These are phyloP conservation scores for Campoletis sonorensis DNA, from an alignment of 1,140 invertebrate genomes.

Conservation along the genomic window DNA sequence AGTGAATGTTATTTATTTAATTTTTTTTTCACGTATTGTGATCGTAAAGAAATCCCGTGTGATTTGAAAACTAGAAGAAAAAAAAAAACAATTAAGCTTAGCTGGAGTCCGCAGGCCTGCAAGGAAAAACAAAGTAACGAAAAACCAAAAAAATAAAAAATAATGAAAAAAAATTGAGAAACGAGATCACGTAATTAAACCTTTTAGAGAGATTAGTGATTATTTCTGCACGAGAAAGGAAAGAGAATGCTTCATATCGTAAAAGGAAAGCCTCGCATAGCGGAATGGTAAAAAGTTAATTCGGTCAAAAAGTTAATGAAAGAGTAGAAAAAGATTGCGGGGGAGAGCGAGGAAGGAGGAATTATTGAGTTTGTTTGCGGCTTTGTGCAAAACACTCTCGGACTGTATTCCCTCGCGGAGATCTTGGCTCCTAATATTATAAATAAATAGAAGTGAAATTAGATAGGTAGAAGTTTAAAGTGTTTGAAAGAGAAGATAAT, in stretches of 20 bases:
- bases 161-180: background rate
- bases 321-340: conserved; percentile 28
- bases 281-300: background rate
- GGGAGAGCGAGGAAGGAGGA: background rate
- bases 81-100: conserved; percentile 9
- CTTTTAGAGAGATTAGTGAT: conserved; percentile 30
- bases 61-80: background rate
- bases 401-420: conserved; percentile 41
- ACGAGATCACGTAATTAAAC: background rate
- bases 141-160: background rate
- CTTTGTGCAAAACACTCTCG: conserved; percentile 44
- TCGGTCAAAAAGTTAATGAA: conserved; percentile 11
- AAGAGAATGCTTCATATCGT: conserved; percentile 47
- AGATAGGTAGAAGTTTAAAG: conserved; percentile 47
- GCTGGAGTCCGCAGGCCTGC: background rate
- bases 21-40: background rate
- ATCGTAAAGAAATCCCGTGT: conserved; percentile 29
- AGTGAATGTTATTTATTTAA: background rate
- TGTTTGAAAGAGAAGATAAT: conserved; percentile 34
- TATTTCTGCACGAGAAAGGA: conserved; percentile 32
- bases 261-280: conserved; percentile 11
- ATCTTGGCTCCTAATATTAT: conserved; percentile 14
- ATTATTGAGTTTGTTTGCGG: conserved; percentile 46
- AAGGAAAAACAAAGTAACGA: conserved; percentile 1
- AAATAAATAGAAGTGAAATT: conserved; percentile 34